phyloP scores from a whole-genome alignment of 1,140 invertebrate genomes.

The Drosophila ananassae region DNA sequence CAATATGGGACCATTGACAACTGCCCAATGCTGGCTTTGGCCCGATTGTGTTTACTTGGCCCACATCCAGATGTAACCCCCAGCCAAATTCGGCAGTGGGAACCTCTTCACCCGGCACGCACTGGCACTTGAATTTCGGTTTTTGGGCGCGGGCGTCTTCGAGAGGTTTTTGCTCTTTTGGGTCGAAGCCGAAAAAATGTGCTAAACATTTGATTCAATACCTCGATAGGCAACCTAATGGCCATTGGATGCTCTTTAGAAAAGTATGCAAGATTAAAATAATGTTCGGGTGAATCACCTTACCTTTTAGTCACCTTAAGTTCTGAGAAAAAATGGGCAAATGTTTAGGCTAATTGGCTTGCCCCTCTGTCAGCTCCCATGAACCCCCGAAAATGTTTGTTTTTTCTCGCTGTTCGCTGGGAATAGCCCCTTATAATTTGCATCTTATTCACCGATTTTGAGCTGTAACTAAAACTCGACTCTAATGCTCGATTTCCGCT shows the following conservation, averaged over 20 bases:
- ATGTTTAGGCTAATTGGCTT: not conserved
- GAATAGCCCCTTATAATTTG: constrained; percentile 11
- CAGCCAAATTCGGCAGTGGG: constrained; percentile 45
- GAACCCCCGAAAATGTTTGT: not conserved
- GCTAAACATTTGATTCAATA: constrained; percentile 17
- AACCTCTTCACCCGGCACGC: constrained; percentile 55
- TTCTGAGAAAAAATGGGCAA: not conserved
- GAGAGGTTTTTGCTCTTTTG: constrained; percentile 38
- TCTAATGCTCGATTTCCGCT: constrained; percentile 47
- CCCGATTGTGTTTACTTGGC: constrained; percentile 36
- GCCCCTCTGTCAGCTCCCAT: no score
- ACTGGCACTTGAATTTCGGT: constrained; percentile 59
- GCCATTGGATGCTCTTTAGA: not conserved
- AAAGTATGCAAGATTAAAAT: not conserved
- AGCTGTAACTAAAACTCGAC: constrained; percentile 54
- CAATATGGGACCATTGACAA: constrained; percentile 16
- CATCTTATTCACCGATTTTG: constrained; percentile 62
- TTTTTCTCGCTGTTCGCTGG: not conserved
- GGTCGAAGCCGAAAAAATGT: constrained; percentile 24
- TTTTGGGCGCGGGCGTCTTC: constrained; percentile 50
- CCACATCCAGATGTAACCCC: constrained; percentile 39
- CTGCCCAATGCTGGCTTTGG: constrained; percentile 24
- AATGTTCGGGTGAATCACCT: not conserved
- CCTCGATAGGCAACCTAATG: not conserved
- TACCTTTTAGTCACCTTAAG: not conserved